Conservation (phyloP, 2,888 invertebrate species). For the Philereme vetulata region DNA sequence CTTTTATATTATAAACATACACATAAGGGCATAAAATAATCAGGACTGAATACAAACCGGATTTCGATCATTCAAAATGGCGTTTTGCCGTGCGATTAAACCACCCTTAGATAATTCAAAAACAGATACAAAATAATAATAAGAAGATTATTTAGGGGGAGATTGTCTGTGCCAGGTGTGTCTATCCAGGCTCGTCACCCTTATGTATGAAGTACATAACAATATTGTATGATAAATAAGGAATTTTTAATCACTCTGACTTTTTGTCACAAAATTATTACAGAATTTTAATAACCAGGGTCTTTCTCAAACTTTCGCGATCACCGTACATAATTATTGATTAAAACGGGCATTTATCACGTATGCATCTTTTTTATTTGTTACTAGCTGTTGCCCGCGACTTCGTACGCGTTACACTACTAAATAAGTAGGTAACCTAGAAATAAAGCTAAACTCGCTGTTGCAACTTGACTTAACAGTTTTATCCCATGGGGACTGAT, state of each 20-base stretch:
- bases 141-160: slow-evolving; percentile 69
- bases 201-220: slow-evolving; percentile 58
- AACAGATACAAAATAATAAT: slow-evolving; percentile 84
- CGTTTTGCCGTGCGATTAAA: slow-evolving; percentile 78
- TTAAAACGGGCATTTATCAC: no score
- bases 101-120: slow-evolving; percentile 79
- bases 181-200: slow-evolving; percentile 65
- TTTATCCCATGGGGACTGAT: no score
- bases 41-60: slow-evolving; percentile 51
- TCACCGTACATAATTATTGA: no score
- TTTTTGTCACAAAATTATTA: neutral
- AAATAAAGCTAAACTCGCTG: no score
- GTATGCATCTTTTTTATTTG: no score
- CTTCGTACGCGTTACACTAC: no score
- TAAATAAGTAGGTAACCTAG: no score
- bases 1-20: neutral
- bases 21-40: slow-evolving; percentile 8
- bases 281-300: no score
- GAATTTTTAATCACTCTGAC: slow-evolving; percentile 19
- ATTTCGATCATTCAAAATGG: slow-evolving; percentile 75
- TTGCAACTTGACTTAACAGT: no score
- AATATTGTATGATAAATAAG: neutral
- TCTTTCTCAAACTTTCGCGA: no score
- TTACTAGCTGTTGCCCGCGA: no score
- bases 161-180: slow-evolving; percentile 73